Evolutionary conservation across 2,113 vertebrate genomes (phyloP), one percentile per base, ranked within the genome.

Genomic region (Psilopsiagon aymara): DNA sequence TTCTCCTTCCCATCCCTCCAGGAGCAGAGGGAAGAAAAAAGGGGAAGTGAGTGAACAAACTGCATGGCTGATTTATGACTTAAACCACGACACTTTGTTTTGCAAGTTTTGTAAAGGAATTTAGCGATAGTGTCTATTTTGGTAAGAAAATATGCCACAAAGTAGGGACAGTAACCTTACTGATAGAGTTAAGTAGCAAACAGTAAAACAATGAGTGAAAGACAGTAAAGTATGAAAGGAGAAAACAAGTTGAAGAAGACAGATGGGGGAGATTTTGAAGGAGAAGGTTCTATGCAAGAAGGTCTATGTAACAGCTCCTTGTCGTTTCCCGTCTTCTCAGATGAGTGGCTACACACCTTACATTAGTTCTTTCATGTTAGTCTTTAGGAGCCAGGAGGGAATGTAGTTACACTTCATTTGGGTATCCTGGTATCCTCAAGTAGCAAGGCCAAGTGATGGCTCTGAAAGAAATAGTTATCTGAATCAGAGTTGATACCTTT

Each of bases 221-320:
- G 44, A 28, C 31, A 53, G 4, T 39, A 14, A 67, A 63, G 8
- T 70, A 23, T 23, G 35, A 59, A 77, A 85, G 29, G 39, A 41
- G 4, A 63, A 90, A 71, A 68, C 16, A 67, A 46, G 29, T 57
- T 51, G 7, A 92, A 76, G 31, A 44, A 69, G 35, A 23, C 11
- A 53, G 41, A 12, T 19, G 12, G 62, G 52, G 25, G 44, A n/a
- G 4, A 33, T 69, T 82, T 59, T 71, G 29, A 74, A 86, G 66
- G 24, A 71, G 11, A n/a, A 55, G 6, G 41, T 66, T 64, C 41
- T 78, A 17, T 6, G 4, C 10, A 39, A 14, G 55, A 67, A 39
- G 5, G 8, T 62, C 10, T 6, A 5, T 0, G 0, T 77, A 59
- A 18, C 11, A 37, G 46, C 63, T 52, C 20, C n/a, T 46, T 75